A percentile compares a stretch with the other conserved stretches of the same genome.
phyloP scores from a whole-genome alignment of 2,113 vertebrate genomes.

The Notarius lentiginosus region DNA sequence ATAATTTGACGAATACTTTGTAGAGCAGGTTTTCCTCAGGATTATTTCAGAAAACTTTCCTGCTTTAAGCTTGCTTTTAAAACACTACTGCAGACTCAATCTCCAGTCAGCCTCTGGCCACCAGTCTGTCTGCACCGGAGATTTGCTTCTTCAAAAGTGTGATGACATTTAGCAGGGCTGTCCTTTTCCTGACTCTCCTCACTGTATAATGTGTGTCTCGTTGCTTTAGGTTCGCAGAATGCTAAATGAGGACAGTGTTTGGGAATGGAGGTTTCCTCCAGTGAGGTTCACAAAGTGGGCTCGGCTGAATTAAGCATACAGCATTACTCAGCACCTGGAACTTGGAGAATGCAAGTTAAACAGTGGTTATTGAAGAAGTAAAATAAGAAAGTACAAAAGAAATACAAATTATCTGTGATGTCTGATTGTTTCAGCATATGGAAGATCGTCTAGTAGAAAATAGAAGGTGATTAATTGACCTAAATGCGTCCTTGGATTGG shows the following conservation, averaged over 20 bases:
- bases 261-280: background rate
- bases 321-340: background rate
- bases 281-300: background rate
- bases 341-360: background rate
- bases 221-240: conserved; percentile 16
- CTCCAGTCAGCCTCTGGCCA: background rate
- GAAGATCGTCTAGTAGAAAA: background rate
- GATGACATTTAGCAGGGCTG: conserved; percentile 47
- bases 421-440: background rate
- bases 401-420: background rate
- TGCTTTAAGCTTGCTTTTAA: background rate
- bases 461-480: background rate
- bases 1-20: background rate
- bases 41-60: background rate
- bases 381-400: background rate
- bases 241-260: conserved; percentile 15
- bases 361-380: background rate
- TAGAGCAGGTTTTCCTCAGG: background rate
- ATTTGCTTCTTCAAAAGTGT: conserved; percentile 25
- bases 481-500: background rate
- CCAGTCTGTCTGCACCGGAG: background rate
- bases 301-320: background rate
- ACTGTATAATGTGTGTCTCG: conserved; percentile 26
- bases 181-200: conserved; percentile 19
- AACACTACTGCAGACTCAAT: background rate